Base-by-base conservation (phyloP, 2,888 invertebrate species). In the Phalera bucephala region DNA sequence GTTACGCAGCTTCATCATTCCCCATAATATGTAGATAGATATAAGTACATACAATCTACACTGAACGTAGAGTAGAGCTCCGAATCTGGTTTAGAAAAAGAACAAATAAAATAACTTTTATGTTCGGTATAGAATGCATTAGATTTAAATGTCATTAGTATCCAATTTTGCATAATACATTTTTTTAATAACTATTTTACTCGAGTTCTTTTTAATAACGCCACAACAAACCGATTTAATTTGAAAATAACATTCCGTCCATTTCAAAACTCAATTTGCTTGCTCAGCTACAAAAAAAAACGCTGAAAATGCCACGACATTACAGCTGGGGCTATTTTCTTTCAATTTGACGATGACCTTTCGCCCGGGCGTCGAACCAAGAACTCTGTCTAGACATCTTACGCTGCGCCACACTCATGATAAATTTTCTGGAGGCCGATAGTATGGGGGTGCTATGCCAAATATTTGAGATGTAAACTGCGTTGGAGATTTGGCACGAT, bases 311-410 rank as follows among this genome's bases (percentile, higher is more conserved):
- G 43, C 36, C 52, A 33, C 46, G 48, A 53, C 55, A 57, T 55
- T 59, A 66, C 47, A 52, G 17, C 63, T 61, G 55, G 55, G 64
- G 64, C 58, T 73, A 73, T 82, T 80, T 77, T 71, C 68, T 83
- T 81, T 82, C 80, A 74, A 82, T 82, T 79, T 67, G 40, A 58
- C 55, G 41, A 47, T 70, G 86, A 85, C 88, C 87, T 87, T 85
- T 86, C 58, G 84, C 58, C 83, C 80, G 83, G 82, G 76, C 73
- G 69, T 60, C 75, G 74, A 76, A 76, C 76, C 53, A 62, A 60
- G 66, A 52, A 59, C 63, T 49, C 34, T 60, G 87, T 88, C 88
- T 88, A 88, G 88, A 87, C 88, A 65, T 63, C 63, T 65, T 52
- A 69, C 65, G 54, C 68, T 63, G 52, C 63, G 62, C 53, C 60